Percentiles rank a stretch among this genome's conserved stretches.
phyloP scores from a whole-genome alignment of 2,888 invertebrate genomes.

The Cremastinae sp. region DNA sequence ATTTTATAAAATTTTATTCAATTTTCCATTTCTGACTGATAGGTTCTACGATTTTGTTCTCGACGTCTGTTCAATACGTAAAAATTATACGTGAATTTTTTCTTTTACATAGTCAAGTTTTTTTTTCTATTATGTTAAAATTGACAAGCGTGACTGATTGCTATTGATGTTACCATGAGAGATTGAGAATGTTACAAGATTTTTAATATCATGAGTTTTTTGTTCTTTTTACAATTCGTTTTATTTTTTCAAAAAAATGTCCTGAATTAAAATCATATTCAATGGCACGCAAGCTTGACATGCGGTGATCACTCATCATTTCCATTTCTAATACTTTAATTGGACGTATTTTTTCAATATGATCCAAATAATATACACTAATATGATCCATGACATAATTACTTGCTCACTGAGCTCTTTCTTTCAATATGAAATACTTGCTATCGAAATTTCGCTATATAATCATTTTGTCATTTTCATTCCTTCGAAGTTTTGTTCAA shows the following conservation, averaged over 20 bases:
- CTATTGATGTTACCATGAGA: conserved; percentile 69
- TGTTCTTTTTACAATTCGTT: neutral
- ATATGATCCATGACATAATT: conserved; percentile 69
- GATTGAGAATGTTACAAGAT: conserved; percentile 47
- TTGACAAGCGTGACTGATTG: conserved; percentile 76
- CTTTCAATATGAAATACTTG: conserved; percentile 16
- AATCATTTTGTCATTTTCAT: conserved; percentile 24
- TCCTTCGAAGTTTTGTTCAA: too few species aligned
- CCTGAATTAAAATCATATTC: too few species aligned
- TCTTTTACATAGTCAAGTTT: conserved; percentile 6
- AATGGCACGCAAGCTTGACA: neutral
- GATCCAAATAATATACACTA: conserved; percentile 75
- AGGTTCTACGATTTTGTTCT: too few species aligned
- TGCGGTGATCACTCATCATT: conserved; percentile 40
- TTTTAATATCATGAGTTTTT: neutral
- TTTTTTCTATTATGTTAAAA: conserved; percentile 68
- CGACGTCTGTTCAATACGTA: neutral
- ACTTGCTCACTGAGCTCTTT: conserved; percentile 76
- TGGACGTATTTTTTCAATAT: too few species aligned
- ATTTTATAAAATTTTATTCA: too few species aligned
- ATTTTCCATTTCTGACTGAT: too few species aligned
- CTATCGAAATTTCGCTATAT: conserved; percentile 4
- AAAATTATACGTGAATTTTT: neutral
- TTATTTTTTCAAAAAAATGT: neutral
- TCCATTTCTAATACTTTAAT: too few species aligned